Evolutionary conservation across 2,113 vertebrate genomes (phyloP).

Genomic region (Oceanites oceanicus): DNA sequence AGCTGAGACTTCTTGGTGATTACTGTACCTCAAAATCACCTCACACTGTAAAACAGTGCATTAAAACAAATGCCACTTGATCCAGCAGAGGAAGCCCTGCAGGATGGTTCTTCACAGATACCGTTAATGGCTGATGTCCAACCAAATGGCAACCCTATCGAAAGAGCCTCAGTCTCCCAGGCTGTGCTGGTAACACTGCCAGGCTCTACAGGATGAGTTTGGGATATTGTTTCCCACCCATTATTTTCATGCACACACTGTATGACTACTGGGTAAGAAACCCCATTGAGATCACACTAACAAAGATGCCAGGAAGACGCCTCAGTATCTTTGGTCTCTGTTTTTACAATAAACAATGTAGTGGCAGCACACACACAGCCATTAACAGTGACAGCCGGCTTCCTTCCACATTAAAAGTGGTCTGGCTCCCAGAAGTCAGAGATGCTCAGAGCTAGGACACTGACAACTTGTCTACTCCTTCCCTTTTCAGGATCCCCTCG

Average conservation of each 20-base stretch:
- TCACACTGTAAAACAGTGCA: not conserved
- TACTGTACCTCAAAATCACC: not conserved
- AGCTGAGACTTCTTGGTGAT: not conserved
- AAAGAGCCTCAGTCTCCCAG: not conserved
- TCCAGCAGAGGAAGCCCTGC: not conserved
- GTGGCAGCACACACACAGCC: not conserved
- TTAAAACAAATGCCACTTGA: not conserved
- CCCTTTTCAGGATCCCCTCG: not conserved
- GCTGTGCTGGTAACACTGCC: not conserved
- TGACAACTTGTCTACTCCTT: not conserved
- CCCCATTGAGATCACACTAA: not conserved
- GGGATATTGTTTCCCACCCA: not conserved
- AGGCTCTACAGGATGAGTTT: not conserved
- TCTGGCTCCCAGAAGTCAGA: not conserved
- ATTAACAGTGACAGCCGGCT: not conserved
- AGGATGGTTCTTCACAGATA: not conserved
- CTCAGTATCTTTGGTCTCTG: not conserved
- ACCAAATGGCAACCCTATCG: not conserved
- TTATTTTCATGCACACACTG: not conserved
- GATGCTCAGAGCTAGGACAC: not conserved
- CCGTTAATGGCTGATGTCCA: not conserved
- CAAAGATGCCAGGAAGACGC: not conserved
- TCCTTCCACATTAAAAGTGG: not conserved
- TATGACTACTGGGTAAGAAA: not conserved
- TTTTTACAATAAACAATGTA: not conserved